Evolutionary conservation across 2,888 invertebrate species (phyloP).

Genomic region (Synergus gifuensis): DNA sequence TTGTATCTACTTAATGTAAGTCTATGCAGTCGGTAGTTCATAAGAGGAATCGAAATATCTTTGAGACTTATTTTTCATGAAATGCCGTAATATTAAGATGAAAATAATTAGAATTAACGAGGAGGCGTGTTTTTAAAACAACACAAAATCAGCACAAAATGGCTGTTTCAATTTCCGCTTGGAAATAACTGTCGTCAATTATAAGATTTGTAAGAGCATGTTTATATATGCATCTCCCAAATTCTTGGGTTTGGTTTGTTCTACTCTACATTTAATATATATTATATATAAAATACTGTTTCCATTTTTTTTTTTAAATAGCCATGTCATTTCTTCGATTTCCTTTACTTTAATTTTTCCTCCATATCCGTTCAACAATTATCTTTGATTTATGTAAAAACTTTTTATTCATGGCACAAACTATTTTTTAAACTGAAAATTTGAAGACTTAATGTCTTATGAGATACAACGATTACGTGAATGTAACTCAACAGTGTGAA

Average conservation of each 20-base stretch:
- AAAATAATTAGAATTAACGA: not conserved
- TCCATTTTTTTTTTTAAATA: conserved; percentile 45
- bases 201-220: not conserved
- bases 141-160: not conserved
- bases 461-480: not conserved
- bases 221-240: conserved; percentile 13
- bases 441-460: not conserved
- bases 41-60: conserved; percentile 28
- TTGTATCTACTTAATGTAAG: conserved; percentile 15
- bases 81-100: not conserved
- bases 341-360: not conserved
- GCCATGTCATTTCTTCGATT: not conserved
- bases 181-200: conserved; percentile 1
- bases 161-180: not conserved
- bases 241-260: not conserved
- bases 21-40: conserved; percentile 3
- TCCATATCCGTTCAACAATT: not conserved
- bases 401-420: not conserved
- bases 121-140: not conserved
- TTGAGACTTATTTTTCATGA: conserved; percentile 30
- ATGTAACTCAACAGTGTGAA: not conserved
- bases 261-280: conserved; percentile 29
- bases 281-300: conserved; percentile 49
- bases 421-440: not conserved
- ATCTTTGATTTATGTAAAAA: not conserved